Evolutionary conservation across 2,888 invertebrate genomes (phyloP).

Genomic region (Drosophila monieri): DNA sequence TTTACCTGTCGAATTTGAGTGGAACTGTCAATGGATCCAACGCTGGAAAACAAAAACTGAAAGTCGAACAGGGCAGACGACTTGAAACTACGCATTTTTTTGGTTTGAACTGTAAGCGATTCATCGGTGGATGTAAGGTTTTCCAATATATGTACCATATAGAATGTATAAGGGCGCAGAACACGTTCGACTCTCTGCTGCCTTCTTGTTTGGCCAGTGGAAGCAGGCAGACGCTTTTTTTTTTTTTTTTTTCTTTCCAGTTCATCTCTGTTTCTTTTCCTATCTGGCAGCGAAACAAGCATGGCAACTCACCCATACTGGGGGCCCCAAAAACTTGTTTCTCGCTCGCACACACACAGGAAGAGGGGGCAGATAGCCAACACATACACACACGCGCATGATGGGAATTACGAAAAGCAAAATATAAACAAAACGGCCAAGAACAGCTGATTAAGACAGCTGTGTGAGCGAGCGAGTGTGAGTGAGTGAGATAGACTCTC

Average conservation of each 20-base stretch:
- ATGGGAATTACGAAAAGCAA: constrained; percentile 70
- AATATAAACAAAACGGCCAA: constrained; percentile 79
- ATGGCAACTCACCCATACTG: constrained; percentile 59
- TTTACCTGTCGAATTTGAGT: constrained; percentile 41
- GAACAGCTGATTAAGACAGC: constrained; percentile 79
- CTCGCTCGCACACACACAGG: constrained; percentile 56
- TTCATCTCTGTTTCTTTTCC: constrained; percentile 36
- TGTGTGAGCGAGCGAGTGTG: constrained; percentile 29
- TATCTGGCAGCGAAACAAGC: constrained; percentile 62
- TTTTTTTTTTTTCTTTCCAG: constrained; percentile 52
- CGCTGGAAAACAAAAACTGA: background rate
- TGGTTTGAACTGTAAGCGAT: constrained; percentile 31
- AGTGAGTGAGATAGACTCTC: constrained; percentile 33
- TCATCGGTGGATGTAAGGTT: constrained; percentile 16
- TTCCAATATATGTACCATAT: constrained; percentile 12
- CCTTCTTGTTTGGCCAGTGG: constrained; percentile 15
- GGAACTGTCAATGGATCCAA: constrained; percentile 13
- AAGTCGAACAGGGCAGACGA: constrained; percentile 9
- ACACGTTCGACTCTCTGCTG: constrained; percentile 41
- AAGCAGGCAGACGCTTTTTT: constrained; percentile 9
- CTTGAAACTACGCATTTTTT: constrained; percentile 62
- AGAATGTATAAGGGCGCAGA: constrained; percentile 24
- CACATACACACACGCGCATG: constrained; percentile 28
- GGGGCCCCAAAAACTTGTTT: constrained; percentile 47
- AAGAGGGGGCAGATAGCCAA: constrained; percentile 61